Evolutionary conservation across 1,140 invertebrate genomes (phyloP).

Genomic region (Gryllus bimaculatus): DNA sequence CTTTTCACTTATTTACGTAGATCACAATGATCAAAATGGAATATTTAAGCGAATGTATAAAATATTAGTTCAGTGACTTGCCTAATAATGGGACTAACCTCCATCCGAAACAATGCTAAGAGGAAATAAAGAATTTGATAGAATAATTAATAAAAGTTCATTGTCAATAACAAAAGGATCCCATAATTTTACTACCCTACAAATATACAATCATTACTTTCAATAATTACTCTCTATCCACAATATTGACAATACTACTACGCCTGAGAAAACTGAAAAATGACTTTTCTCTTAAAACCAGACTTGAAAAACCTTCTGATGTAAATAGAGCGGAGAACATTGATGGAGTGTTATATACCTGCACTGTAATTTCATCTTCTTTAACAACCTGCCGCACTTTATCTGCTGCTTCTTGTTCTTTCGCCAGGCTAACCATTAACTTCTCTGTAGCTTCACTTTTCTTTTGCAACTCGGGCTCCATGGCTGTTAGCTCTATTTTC

Average conservation of each 20-base stretch:
- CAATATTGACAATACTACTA: neutral
- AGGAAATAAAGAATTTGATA: no score
- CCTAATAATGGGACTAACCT: no score
- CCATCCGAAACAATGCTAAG: no score
- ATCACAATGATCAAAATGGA: no score
- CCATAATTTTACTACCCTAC: no score
- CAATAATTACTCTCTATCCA: no score
- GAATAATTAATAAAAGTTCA: no score
- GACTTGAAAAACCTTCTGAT: neutral
- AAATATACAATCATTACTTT: no score
- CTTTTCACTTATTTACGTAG: no score
- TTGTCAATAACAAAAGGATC: no score
- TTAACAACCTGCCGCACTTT: slow-evolving; percentile 64
- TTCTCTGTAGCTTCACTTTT: slow-evolving; percentile 72
- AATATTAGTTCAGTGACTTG: no score
- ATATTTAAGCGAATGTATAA: no score
- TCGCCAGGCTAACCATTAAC: slow-evolving; percentile 62
- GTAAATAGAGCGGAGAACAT: neutral
- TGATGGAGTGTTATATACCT: slow-evolving; percentile 39
- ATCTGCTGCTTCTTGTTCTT: slow-evolving; percentile 76
- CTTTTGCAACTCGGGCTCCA: slow-evolving; percentile 75
- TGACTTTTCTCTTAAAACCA: neutral
- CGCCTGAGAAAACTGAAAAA: neutral
- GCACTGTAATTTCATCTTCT: slow-evolving; percentile 65
- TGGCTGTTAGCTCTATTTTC: slow-evolving; percentile 73